These are phyloP conservation scores for Mystacides longicornis DNA, from an alignment of 2,888 invertebrate genomes.

Conservation along the genomic window DNA sequence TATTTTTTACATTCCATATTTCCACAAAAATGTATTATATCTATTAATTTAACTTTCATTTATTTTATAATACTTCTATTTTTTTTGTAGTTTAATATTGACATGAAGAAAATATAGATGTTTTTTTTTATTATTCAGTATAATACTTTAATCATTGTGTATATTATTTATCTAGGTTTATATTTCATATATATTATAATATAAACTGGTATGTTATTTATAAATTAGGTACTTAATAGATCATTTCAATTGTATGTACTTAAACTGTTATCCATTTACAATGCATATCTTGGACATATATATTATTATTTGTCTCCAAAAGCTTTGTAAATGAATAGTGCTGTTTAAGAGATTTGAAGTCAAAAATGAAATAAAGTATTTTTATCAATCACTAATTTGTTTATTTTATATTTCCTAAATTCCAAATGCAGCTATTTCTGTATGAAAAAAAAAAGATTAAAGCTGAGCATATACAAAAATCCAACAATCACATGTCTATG, in stretches of 20 bases:
- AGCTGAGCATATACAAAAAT: too few relatives aligned
- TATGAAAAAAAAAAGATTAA: too few relatives aligned
- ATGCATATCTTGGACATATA: background rate
- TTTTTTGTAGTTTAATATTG: background rate
- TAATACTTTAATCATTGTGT: background rate
- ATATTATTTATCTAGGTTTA: too few relatives aligned
- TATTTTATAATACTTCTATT: background rate
- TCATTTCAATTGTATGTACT: background rate
- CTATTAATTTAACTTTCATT: background rate
- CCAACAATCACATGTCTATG: too few relatives aligned
- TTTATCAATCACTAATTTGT: background rate
- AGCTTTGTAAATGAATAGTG: background rate
- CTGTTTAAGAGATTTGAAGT: background rate
- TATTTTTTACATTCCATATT: too few relatives aligned
- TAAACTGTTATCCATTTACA: background rate
- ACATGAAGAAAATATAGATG: background rate
- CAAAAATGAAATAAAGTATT: background rate
- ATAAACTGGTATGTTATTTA: too few relatives aligned
- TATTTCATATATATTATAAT: too few relatives aligned
- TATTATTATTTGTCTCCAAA: background rate
- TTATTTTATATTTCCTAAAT: background rate
- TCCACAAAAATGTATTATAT: too few relatives aligned
- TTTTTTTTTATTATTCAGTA: background rate
- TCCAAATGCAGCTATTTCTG: too few relatives aligned
- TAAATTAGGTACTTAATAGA: background rate